Evolutionary conservation across 37 sponge, comb jelly and placozoan genomes (phyloP).

Genomic region (Spongia lamella): DNA sequence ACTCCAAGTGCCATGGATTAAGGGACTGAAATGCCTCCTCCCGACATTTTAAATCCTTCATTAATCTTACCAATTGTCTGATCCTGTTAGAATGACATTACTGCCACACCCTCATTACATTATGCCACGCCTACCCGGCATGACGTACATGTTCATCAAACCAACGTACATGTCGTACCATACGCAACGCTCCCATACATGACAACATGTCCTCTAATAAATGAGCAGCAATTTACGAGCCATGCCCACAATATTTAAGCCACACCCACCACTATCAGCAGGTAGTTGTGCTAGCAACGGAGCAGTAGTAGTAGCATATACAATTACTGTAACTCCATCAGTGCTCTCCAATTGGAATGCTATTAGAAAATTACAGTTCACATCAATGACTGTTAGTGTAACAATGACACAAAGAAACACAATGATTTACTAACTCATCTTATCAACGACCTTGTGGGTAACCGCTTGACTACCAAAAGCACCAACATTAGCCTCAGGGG

Average conservation of each 20-base stretch:
- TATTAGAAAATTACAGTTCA: too few species aligned
- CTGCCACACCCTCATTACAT: background rate
- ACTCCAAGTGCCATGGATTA: slow-evolving; percentile 79
- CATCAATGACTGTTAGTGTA: too few species aligned
- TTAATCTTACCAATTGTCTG: slow-evolving; percentile 59
- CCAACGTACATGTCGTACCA: slow-evolving; percentile 81
- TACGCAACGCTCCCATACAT: slow-evolving; percentile 58
- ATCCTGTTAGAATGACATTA: slow-evolving; percentile 24
- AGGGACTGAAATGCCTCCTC: slow-evolving; percentile 68
- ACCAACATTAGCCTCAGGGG: background rate
- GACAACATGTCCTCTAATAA: slow-evolving; percentile 47
- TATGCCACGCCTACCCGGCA: background rate
- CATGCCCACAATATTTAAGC: background rate
- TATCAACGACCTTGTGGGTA: too few species aligned
- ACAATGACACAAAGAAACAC: too few species aligned
- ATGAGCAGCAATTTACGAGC: background rate
- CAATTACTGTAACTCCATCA: too few species aligned
- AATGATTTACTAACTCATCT: too few species aligned
- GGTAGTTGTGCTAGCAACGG: too few species aligned
- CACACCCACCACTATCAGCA: background rate
- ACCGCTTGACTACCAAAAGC: too few species aligned
- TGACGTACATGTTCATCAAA: slow-evolving; percentile 67
- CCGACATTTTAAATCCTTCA: slow-evolving; percentile 77
- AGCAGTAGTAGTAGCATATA: too few species aligned
- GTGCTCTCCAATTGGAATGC: too few species aligned